Evolutionary conservation across 1,140 invertebrate genomes (phyloP), one percentile per base, ranked within the genome.

Genomic region (Papilio glaucus): DNA sequence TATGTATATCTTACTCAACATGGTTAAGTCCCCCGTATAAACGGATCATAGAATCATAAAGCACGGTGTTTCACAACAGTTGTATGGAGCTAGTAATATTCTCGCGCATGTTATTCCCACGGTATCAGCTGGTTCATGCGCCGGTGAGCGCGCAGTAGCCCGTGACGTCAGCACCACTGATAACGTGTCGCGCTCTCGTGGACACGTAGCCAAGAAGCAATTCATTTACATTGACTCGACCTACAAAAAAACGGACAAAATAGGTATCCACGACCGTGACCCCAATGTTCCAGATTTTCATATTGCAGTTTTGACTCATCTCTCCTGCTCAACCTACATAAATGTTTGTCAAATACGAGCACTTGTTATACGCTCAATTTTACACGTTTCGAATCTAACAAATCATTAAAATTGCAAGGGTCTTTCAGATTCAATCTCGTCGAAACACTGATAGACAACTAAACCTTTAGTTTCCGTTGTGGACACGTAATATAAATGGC

Each of bases 101-200:
- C 67, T 71, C 71, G 42, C 61, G 61, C 71, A 75, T 80, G 69
- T 81, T 74, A 78, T 89, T 89, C 88, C 86, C 87, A 91, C 89
- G 87, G 79, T 79, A 89, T 89, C 88, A 88, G 85, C 84, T 87
- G 82, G 85, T 88, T 87, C 79, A 89, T 85, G 88, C 81, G 77
- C 75, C 87, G 78, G 76, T 84, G 86, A 81, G 77, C 79, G 60
- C 77, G 82, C 86, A 82, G 69, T 80, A 70, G 77, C 72, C 74
- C 76, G 79, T 75, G 75, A 85, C 79, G 65, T 72, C 71, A 73
- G 67, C 49, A 41, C 60, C 13, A 8, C 39, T 68, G 39, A 68
- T 68, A 68, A 68, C 63, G 18, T 18, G 49, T 57, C 49, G 49
- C 49, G 49, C 10, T 24, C 8, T 5, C 49, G 21, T 57, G 21